Percentiles rank a stretch among this genome's conserved stretches.
Evolutionary conservation across 1,140 invertebrate genomes (phyloP).

Genomic region (Drosophila kikkawai): DNA sequence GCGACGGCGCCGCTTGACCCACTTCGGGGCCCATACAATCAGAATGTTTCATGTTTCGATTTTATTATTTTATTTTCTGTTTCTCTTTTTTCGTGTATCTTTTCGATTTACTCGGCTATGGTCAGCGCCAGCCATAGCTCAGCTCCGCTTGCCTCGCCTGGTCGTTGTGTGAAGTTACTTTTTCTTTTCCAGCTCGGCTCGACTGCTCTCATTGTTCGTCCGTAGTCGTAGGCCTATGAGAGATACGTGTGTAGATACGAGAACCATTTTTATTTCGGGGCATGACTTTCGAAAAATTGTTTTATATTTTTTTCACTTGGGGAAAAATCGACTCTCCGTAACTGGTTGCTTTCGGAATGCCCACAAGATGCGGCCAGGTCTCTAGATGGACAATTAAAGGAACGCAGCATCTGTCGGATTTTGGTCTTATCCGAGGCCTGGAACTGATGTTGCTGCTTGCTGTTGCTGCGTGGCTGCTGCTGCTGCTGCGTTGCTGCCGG

Average conservation of each 20-base stretch:
- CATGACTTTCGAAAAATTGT: constrained; percentile 76
- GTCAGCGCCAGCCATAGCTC: constrained; percentile 42
- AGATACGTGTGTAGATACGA: constrained; percentile 65
- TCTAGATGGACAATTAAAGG: constrained; percentile 26
- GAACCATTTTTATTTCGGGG: constrained; percentile 80
- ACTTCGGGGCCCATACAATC: constrained; percentile 80
- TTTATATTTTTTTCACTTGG: constrained; percentile 37
- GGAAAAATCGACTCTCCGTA: constrained; percentile 23
- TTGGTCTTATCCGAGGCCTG: constrained; percentile 27
- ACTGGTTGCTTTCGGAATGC: constrained; percentile 50
- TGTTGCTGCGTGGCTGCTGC: constrained; percentile 4
- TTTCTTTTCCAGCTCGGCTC: constrained; percentile 76
- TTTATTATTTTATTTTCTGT: constrained; percentile 83
- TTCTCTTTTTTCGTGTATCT: constrained; percentile 78
- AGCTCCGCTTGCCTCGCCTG: constrained; percentile 8
- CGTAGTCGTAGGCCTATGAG: constrained; percentile 68
- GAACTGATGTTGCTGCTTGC: constrained; percentile 10
- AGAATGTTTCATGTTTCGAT: constrained; percentile 85
- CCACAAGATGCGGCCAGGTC: not conserved
- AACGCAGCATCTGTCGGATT: constrained; percentile 32
- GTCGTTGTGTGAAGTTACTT: constrained; percentile 72
- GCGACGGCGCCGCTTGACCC: constrained; percentile 68
- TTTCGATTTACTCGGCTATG: constrained; percentile 65
- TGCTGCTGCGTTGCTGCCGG: constrained; percentile 53
- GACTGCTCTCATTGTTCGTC: constrained; percentile 77